Evolutionary conservation across 2,113 vertebrate species (phyloP).

Genomic region (Sciurus niger): DNA sequence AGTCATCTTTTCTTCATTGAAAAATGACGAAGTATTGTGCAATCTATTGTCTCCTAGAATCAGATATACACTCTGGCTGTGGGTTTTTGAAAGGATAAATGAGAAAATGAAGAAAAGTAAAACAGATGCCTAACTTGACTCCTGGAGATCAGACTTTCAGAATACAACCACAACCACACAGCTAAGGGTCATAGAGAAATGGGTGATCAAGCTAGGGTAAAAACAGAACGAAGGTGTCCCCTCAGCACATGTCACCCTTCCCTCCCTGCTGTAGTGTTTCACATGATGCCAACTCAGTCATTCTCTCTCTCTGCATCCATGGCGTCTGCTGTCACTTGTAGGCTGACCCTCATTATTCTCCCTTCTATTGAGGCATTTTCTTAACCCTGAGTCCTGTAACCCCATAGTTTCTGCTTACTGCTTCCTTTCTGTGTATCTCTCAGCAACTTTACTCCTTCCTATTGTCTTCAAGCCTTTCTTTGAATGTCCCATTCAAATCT

Average conservation of each 20-base stretch:
- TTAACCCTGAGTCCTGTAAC: slow-evolving; percentile 62
- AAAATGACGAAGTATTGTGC: background rate
- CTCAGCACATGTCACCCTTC: background rate
- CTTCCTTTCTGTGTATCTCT: slow-evolving; percentile 75
- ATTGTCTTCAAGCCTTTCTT: slow-evolving; percentile 71
- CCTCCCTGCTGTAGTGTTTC: background rate
- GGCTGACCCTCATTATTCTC: slow-evolving; percentile 64
- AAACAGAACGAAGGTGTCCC: background rate
- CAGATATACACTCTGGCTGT: background rate
- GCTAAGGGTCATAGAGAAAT: background rate
- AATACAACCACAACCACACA: background rate
- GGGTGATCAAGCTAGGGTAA: background rate
- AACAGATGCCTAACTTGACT: background rate
- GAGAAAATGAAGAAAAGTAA: background rate
- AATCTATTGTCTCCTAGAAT: background rate
- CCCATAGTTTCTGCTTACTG: slow-evolving; percentile 75
- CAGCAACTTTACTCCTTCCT: slow-evolving; percentile 50
- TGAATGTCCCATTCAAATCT: slow-evolving; percentile 73
- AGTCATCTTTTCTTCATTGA: background rate
- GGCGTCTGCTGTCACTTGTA: slow-evolving; percentile 45
- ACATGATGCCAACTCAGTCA: background rate
- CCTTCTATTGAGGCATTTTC: slow-evolving; percentile 63
- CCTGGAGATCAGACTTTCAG: background rate
- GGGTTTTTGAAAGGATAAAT: slow-evolving; percentile 22
- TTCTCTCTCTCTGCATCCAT: background rate